A percentile compares a stretch with the other conserved stretches of the same genome.
Conservation (phyloP, 1,140 invertebrate genomes). For the Diorhabda sublineata region DNA sequence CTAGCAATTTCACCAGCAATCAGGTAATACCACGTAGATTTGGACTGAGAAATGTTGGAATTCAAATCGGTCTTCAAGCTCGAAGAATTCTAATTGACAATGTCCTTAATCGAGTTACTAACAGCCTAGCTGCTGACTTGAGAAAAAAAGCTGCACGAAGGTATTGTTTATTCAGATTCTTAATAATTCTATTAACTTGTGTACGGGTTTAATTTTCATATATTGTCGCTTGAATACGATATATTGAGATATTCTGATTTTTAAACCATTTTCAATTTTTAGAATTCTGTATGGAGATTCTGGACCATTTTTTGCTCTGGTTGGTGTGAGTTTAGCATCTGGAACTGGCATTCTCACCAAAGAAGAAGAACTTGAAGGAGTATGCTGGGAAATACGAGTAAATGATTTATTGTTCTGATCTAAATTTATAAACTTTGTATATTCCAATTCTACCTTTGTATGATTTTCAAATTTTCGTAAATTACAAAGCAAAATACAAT, state of each 20-base stretch:
- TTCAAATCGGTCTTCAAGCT: conserved; percentile 57
- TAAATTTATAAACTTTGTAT: too few relatives aligned
- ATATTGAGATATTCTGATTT: not conserved
- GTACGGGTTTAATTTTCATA: not conserved
- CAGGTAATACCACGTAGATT: conserved; percentile 40
- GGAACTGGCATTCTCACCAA: conserved; percentile 72
- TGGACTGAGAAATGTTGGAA: conserved; percentile 48
- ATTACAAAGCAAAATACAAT: too few relatives aligned
- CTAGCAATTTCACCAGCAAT: conserved; percentile 26
- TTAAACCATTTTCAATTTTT: conserved; percentile 7
- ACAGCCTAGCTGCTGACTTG: conserved; percentile 59
- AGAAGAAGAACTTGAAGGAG: conserved; percentile 72
- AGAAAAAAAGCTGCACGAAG: conserved; percentile 57
- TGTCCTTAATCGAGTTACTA: conserved; percentile 64
- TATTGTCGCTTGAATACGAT: not conserved
- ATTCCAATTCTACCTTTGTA: too few relatives aligned
- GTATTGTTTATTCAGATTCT: conserved; percentile 11
- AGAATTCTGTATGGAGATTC: conserved; percentile 66
- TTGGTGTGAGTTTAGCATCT: conserved; percentile 70
- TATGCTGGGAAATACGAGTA: conserved; percentile 75
- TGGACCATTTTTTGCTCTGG: conserved; percentile 68
- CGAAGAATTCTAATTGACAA: conserved; percentile 64
- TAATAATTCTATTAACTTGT: not conserved
- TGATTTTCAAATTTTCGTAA: too few relatives aligned
- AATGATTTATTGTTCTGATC: conserved; percentile 14